phyloP scores from a whole-genome alignment of 2,888 invertebrate genomes.

The Oxycera nigricornis region DNA sequence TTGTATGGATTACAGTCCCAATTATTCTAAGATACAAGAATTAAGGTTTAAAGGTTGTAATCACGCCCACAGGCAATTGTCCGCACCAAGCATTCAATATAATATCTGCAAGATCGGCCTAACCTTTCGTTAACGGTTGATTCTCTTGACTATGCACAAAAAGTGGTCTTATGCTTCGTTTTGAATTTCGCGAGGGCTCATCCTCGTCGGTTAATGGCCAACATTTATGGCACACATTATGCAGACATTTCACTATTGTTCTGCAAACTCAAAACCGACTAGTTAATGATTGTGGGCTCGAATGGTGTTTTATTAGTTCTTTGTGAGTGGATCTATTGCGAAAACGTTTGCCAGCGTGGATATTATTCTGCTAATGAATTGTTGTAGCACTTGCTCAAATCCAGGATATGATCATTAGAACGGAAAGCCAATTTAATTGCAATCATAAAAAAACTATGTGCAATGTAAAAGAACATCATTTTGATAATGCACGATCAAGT shows the following conservation, averaged over 20 bases:
- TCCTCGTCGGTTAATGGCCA: neutral
- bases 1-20: conserved; percentile 18
- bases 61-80: conserved; percentile 38
- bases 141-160: neutral
- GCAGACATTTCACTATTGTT: neutral
- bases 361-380: too few species aligned
- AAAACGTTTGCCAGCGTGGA: too few species aligned
- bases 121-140: conserved; percentile 27
- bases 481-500: too few species aligned
- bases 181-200: neutral
- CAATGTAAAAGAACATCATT: too few species aligned
- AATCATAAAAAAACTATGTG: too few species aligned
- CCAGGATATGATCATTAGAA: too few species aligned
- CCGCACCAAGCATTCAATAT: neutral
- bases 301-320: neutral
- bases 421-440: too few species aligned
- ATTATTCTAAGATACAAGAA: conserved; percentile 31
- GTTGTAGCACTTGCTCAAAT: too few species aligned
- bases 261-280: too few species aligned
- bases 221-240: neutral
- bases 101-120: neutral
- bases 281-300: neutral
- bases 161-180: neutral
- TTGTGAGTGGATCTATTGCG: too few species aligned
- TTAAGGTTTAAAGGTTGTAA: conserved; percentile 35